phyloP scores from a whole-genome alignment of 2,888 invertebrate species.

The Cheilosia variabilis region DNA sequence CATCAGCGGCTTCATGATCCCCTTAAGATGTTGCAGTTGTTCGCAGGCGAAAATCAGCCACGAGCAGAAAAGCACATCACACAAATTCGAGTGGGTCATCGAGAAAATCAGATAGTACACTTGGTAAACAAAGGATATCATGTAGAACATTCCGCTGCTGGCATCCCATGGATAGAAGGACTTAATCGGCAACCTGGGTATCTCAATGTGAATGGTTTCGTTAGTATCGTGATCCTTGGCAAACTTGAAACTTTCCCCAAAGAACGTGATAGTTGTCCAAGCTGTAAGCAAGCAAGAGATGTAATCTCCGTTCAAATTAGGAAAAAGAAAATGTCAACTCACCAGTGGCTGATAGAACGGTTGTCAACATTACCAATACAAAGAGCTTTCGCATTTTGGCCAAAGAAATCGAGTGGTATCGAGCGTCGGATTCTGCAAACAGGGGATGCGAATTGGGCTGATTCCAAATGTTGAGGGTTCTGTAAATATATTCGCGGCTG shows the following conservation, averaged over 20 bases:
- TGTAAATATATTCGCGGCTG: slow-evolving; percentile 77
- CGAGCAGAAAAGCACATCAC: slow-evolving; percentile 92
- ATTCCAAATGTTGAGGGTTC: slow-evolving; percentile 93
- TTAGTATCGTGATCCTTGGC: slow-evolving; percentile 89
- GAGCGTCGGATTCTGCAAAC: slow-evolving; percentile 92
- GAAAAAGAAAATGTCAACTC: slow-evolving; percentile 79
- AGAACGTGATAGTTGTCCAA: slow-evolving; percentile 92
- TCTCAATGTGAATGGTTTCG: slow-evolving; percentile 87
- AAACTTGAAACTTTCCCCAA: slow-evolving; percentile 90
- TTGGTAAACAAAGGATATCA: slow-evolving; percentile 88
- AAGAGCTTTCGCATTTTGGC: slow-evolving; percentile 90
- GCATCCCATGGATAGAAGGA: slow-evolving; percentile 92
- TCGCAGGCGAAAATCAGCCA: slow-evolving; percentile 94
- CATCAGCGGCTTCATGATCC: slow-evolving; percentile 94
- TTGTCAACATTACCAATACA: slow-evolving; percentile 87
- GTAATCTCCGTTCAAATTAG: background rate
- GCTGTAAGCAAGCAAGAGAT: slow-evolving; percentile 83
- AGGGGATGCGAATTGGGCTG: slow-evolving; percentile 92
- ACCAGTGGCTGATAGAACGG: slow-evolving; percentile 86
- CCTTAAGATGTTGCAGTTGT: slow-evolving; percentile 92
- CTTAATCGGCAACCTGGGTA: slow-evolving; percentile 89
- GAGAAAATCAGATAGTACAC: slow-evolving; percentile 88
- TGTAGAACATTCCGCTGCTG: slow-evolving; percentile 88
- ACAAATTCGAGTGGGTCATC: slow-evolving; percentile 86
- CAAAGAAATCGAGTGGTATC: slow-evolving; percentile 89